Evolutionary conservation across 2,888 invertebrate species (phyloP).

Genomic region (Strigamia transsilvanica): DNA sequence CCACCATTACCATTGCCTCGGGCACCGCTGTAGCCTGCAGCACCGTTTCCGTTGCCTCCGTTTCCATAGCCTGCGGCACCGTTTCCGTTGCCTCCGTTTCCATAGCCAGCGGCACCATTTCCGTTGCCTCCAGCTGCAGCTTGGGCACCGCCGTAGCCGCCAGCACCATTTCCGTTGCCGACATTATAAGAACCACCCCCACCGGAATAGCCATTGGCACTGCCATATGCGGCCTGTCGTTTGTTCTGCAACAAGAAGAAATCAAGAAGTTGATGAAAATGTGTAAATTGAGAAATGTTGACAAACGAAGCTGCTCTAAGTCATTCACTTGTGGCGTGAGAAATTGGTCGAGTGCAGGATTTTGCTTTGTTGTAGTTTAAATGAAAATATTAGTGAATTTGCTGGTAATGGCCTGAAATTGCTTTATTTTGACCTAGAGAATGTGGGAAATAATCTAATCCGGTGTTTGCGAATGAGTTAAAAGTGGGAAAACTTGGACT

Average conservation of each 20-base stretch:
- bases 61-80: background rate
- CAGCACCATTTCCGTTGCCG: too few species aligned
- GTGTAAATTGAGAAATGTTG: background rate
- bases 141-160: too few species aligned
- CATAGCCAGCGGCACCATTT: too few species aligned
- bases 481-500: background rate
- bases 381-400: background rate
- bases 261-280: background rate
- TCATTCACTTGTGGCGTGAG: background rate
- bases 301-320: background rate
- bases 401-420: conserved; percentile 6
- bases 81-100: background rate
- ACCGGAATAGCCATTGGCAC: background rate
- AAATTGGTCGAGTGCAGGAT: background rate
- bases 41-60: background rate
- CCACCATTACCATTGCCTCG: conserved; percentile 22
- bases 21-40: too few species aligned
- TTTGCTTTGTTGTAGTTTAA: too few species aligned
- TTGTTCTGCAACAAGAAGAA: background rate
- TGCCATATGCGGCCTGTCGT: conserved; percentile 32
- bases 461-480: background rate
- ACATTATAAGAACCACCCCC: too few species aligned
- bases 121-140: too few species aligned
- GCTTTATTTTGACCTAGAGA: conserved; percentile 7
- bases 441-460: background rate